These are phyloP conservation scores for Parambassis ranga DNA, from an alignment of 2,797 vertebrate species.

Conservation along the genomic window DNA sequence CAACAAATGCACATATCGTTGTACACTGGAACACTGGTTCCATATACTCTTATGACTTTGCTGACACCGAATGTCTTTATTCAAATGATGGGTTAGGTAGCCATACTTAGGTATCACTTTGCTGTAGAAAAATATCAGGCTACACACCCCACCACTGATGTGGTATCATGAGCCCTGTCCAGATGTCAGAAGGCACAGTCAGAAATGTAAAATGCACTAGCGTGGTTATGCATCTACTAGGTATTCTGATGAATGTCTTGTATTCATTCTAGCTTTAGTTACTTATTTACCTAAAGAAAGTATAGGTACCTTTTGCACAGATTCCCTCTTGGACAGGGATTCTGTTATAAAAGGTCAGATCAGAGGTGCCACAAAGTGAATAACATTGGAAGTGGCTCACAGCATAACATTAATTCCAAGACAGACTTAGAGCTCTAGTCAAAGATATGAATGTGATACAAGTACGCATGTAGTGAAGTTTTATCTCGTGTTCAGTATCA, in stretches of 20 bases:
- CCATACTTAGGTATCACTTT: no score
- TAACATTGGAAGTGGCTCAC: not conserved
- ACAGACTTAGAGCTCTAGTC: not conserved
- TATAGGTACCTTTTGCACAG: not conserved
- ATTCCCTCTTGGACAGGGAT: not conserved
- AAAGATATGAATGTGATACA: conserved; percentile 1
- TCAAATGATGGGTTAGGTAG: not conserved
- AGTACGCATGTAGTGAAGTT: not conserved
- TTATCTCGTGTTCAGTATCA: conserved; percentile 24
- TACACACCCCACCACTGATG: conserved; percentile 53
- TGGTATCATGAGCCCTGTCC: conserved; percentile 53
- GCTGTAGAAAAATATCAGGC: conserved; percentile 10
- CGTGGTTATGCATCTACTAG: conserved; percentile 13
- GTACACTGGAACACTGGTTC: no score
- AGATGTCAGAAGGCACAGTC: conserved; percentile 35
- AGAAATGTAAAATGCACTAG: conserved; percentile 31
- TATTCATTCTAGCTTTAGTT: not conserved
- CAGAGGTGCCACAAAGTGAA: not conserved
- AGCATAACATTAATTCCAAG: not conserved
- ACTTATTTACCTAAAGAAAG: no score
- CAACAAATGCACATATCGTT: no score
- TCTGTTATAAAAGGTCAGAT: not conserved
- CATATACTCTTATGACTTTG: not conserved
- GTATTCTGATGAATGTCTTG: conserved; percentile 1
- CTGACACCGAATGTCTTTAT: not conserved